Conservation (phyloP, 2,888 invertebrate species). For the Oscheius sp. region DNA sequence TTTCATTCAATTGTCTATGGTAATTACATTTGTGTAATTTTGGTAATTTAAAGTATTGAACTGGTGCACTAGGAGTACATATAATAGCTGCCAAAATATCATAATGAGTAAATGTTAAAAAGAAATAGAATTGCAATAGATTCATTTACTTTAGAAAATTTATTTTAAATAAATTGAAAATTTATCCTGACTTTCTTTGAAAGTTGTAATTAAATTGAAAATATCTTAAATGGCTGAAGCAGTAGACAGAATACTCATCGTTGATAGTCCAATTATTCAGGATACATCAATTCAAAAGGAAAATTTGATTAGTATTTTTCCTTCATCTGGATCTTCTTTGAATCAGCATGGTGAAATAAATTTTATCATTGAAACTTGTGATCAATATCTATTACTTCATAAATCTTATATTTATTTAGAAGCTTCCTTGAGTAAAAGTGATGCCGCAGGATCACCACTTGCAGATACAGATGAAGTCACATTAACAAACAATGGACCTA, state of each 20-base stretch:
- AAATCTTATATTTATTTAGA: conserved; percentile 46
- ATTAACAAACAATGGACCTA: too few relatives aligned
- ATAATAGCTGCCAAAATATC: conserved; percentile 20
- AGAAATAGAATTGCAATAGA: conserved; percentile 34
- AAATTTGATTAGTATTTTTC: conserved; percentile 32
- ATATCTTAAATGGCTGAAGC: conserved; percentile 25
- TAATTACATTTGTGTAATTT: conserved; percentile 24
- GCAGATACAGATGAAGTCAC: too few relatives aligned
- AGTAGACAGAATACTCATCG: conserved; percentile 33
- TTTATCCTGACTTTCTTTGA: conserved; percentile 23
- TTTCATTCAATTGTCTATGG: too few relatives aligned
- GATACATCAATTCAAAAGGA: conserved; percentile 34
- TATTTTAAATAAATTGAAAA: too few relatives aligned
- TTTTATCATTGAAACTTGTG: conserved; percentile 44
- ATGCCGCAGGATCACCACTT: conserved; percentile 24
- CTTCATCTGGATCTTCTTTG: conserved; percentile 30
- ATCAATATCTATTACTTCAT: conserved; percentile 36
- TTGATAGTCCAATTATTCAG: conserved; percentile 34
- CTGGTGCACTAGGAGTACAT: conserved; percentile 34
- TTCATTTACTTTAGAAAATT: too few relatives aligned
- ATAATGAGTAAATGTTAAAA: conserved; percentile 29
- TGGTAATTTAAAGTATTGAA: conserved; percentile 40
- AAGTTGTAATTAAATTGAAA: conserved; percentile 28
- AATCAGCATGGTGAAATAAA: too few relatives aligned
- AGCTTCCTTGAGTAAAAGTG: conserved; percentile 38